Conservation (phyloP, 1,140 invertebrate species). For the Caerostris extrusa region DNA sequence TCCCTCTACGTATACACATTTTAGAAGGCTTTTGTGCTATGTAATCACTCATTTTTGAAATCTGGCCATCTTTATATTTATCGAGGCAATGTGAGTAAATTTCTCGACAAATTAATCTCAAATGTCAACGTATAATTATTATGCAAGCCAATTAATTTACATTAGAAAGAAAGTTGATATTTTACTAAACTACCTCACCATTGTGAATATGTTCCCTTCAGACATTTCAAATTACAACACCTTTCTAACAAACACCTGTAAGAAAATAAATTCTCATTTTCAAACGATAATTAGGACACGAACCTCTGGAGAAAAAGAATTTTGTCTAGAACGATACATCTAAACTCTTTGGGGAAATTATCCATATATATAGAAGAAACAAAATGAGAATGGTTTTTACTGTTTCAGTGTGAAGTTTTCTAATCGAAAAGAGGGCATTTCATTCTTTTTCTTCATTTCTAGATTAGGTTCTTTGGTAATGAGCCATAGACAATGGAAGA, state of each 20-base stretch:
- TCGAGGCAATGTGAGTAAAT: neutral
- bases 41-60: no score
- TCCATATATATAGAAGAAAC: neutral
- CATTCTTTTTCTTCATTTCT: neutral
- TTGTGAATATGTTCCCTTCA: neutral
- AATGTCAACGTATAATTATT: neutral
- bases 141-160: neutral
- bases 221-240: neutral
- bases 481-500: neutral
- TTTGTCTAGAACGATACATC: neutral
- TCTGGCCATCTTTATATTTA: neutral
- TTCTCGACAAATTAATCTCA: neutral
- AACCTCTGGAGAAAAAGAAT: neutral
- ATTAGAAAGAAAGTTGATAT: neutral
- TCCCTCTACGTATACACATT: no score
- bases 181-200: neutral
- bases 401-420: neutral
- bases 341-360: constrained; percentile 19
- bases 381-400: neutral
- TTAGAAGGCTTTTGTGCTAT: no score
- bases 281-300: neutral
- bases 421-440: neutral
- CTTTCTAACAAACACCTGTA: neutral
- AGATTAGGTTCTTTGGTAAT: neutral
- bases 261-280: neutral